Conservation (phyloP, 2,888 invertebrate genomes). For the Venustoraphidia nigricollis region DNA sequence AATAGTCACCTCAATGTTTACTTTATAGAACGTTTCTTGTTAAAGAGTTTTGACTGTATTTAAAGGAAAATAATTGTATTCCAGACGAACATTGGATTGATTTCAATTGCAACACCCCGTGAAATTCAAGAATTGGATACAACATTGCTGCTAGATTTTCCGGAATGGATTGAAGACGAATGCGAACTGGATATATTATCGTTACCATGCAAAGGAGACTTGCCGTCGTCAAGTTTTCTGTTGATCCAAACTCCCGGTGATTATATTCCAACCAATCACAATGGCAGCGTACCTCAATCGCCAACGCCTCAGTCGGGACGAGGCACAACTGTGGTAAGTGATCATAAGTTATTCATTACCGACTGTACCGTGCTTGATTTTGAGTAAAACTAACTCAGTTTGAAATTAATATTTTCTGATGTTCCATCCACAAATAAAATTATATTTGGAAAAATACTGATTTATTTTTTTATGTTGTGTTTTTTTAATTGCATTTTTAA, state of each 20-base stretch:
- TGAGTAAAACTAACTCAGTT: neutral
- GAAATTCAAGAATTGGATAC: constrained; percentile 98
- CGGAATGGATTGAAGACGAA: constrained; percentile 91
- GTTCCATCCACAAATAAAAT: neutral
- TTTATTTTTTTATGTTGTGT: neutral
- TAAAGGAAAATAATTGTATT: constrained; percentile 3
- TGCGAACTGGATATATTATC: constrained; percentile 92
- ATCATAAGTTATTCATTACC: neutral
- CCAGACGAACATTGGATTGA: constrained; percentile 60
- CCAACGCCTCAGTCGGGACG: constrained; percentile 64
- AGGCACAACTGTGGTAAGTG: constrained; percentile 73
- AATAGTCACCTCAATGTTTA: no score
- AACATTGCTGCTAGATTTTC: constrained; percentile 73
- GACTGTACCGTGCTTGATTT: neutral
- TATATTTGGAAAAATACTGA: neutral
- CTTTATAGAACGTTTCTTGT: no score
- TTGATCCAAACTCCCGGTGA: constrained; percentile 64
- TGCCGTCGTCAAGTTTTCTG: constrained; percentile 69
- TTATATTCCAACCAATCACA: constrained; percentile 37
- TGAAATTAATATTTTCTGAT: no score
- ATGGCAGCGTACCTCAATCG: constrained; percentile 4
- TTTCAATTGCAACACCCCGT: constrained; percentile 87
- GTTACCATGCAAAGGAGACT: constrained; percentile 62
- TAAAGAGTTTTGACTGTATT: neutral
- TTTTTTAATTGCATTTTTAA: neutral